These are phyloP conservation scores for crab-eating macaque (Macaca fascicularis) DNA, from an alignment of 2,113 vertebrate genomes.

Conservation along the genomic window T2T-MFA8v1.1 NC_088384.1:12111001-12111500, in stretches of 20 bases:
- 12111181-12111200: not conserved
- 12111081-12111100: not conserved
- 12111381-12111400: too few species aligned
- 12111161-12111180: not conserved
- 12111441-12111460: not conserved
- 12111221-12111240: not conserved
- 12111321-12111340: not conserved
- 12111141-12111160: not conserved
- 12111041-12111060: not conserved
- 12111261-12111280: not conserved
- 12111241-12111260: not conserved
- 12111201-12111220: not conserved
- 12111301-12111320: not conserved
- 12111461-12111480: not conserved
- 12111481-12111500: not conserved
- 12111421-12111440: not conserved
- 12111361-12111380: too few species aligned
- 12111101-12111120: not conserved
- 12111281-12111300: not conserved
- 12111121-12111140: not conserved
- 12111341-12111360: not conserved
- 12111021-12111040: not conserved
- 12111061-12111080: not conserved
- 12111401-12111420: not conserved
- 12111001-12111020: not conserved